These are phyloP conservation scores for Mus musculus DNA, from an alignment of 2,113 vertebrate genomes.

Conservation along the genomic window DNA sequence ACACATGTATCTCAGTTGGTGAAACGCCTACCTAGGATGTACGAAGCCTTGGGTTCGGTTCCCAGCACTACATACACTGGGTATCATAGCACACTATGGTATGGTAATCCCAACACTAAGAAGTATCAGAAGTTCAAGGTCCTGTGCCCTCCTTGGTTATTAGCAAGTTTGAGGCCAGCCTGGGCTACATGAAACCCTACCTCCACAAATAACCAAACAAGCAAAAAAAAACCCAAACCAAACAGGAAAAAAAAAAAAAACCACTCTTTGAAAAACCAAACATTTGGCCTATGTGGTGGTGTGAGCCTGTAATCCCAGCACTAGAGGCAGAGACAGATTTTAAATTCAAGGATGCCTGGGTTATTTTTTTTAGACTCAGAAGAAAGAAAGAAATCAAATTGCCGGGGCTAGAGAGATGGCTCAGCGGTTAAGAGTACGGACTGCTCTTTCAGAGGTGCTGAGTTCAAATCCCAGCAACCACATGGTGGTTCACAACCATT, in stretches of 20 bases:
- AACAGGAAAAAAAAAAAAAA: no score
- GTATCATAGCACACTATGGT: no score
- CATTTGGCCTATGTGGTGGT: neutral
- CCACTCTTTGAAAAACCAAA: neutral
- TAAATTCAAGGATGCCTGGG: neutral
- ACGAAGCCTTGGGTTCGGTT: neutral
- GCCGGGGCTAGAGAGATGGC: no score
- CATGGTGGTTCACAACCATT: no score
- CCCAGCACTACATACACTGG: neutral
- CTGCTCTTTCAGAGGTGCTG: no score
- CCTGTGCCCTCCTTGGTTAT: neutral
- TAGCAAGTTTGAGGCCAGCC: neutral
- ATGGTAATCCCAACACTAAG: no score
- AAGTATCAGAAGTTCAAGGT: neutral
- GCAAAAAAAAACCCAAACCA: neutral
- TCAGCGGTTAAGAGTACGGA: no score
- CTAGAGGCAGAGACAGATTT: neutral
- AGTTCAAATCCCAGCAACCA: no score
- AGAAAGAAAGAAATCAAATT: constrained; percentile 31
- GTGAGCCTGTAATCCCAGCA: neutral
- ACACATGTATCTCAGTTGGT: neutral
- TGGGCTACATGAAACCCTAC: neutral
- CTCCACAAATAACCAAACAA: neutral
- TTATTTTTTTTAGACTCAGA: neutral
- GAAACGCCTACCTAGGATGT: neutral